Evolutionary conservation across 2,888 invertebrate species (phyloP).

Genomic region (Andrena praecox): DNA sequence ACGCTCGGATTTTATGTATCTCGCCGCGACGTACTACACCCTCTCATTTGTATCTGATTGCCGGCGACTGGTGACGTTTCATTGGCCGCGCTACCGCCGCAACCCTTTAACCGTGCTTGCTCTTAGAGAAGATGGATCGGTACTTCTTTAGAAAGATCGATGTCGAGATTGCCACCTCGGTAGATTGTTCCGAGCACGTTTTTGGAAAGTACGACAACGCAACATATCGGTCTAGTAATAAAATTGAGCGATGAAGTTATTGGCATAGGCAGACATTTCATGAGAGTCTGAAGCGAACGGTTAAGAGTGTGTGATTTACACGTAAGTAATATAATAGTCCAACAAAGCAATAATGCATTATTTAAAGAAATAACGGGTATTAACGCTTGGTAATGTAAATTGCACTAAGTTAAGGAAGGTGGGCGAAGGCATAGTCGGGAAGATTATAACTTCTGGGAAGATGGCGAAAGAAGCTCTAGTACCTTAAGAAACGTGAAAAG

Average conservation of each 20-base stretch:
- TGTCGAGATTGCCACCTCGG: not conserved
- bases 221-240: slow-evolving; percentile 19
- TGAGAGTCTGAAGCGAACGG: not conserved
- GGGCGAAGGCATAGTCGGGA: no score
- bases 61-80: not conserved
- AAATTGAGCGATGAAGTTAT: not conserved
- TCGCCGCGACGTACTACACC: not conserved
- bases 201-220: not conserved
- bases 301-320: not conserved
- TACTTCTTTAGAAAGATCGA: not conserved
- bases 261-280: not conserved
- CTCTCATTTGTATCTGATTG: not conserved
- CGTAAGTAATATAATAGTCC: no score
- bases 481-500: no score
- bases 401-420: no score
- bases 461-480: no score
- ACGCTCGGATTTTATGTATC: slow-evolving; percentile 8
- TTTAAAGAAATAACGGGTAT: no score
- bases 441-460: no score
- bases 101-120: slow-evolving; percentile 10
- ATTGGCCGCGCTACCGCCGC: slow-evolving; percentile 26
- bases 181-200: not conserved
- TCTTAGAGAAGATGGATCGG: not conserved
- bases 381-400: no score
- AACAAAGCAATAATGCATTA: no score